Base-by-base conservation (phyloP, 2,113 vertebrate genomes). In the Sitta europaea region DNA sequence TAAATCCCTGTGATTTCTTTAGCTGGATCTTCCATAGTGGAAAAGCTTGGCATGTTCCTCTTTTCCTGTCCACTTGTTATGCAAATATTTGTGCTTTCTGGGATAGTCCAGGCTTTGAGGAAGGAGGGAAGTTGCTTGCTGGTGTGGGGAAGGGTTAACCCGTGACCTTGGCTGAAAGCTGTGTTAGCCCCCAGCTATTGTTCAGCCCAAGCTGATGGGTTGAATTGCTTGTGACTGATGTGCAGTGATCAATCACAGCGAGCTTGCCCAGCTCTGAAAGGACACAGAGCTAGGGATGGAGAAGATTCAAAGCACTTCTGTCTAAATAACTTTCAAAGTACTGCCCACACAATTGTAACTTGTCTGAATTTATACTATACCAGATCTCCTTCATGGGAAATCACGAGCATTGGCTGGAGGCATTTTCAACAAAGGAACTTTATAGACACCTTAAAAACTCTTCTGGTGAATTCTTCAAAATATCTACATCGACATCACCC, bases 71-170 rank as follows among this genome's bases (percentile, higher is more conserved):
- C 12, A 0, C 63, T 93, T 40, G 33, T 53, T 94, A 40, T 88
- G 86, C 63, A 88, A 88, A 94, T 65, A 40, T 0, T 1, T 48
- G 11, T 50, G 19, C 11, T 90, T 86, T 82, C 55, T 66, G n/a
- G 51, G 33, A 12, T 10, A 50, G 62, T 65, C 35, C 23, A 14
- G 19, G 74, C 36, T 70, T 29, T n/a, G 36, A n/a, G 73, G 54
- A 86, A 87, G 50, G 38, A 48, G 40, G 36, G 61, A 74, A 61
- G 48, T 40, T 86, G 42, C 43, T 63, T 28, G 7, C 23, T 67
- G 70, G 70, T 40, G 25, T 84, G 78, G 86, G 53, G 95, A 94
- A 72, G 74, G 50, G 36, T 89, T 70, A 89, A 97, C 71, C 77
- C 54, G 15, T 83, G 90, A 71, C 87, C 79, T 94, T 92, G 82